A percentile compares a stretch with the other conserved stretches of the same genome.
Conservation (phyloP, 2,888 invertebrate species). For the Macrostomum cliftonense region DNA sequence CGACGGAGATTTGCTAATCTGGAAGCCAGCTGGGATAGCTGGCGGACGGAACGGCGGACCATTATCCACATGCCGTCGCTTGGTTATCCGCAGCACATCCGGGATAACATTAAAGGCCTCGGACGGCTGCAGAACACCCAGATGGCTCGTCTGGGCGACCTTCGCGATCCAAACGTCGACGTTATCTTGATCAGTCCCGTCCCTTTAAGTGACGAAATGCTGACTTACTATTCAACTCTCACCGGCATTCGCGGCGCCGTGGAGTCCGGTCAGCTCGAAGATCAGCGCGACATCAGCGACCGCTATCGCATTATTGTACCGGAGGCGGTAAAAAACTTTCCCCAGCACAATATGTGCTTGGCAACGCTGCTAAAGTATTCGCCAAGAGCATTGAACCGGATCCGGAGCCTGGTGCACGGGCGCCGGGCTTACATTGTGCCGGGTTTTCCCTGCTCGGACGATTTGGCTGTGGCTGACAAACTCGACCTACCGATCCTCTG, state of each 20-base stretch:
- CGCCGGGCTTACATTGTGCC: constrained; percentile 33
- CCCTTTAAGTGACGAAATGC: constrained; percentile 32
- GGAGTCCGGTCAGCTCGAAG: constrained; percentile 27
- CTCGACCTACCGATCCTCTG: constrained; percentile 30
- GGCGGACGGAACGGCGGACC: constrained; percentile 25
- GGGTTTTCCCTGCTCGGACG: constrained; percentile 31
- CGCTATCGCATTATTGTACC: constrained; percentile 35
- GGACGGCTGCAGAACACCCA: constrained; percentile 32
- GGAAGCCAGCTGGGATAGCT: constrained; percentile 22
- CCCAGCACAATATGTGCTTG: constrained; percentile 35
- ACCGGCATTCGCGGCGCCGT: constrained; percentile 31
- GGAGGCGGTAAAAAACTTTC: constrained; percentile 34
- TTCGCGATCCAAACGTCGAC: constrained; percentile 36
- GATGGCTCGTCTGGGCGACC: constrained; percentile 35
- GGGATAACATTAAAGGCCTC: constrained; percentile 28
- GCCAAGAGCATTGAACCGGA: constrained; percentile 27
- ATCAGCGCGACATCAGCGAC: constrained; percentile 24
- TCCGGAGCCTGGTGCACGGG: constrained; percentile 30
- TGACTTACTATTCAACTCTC: constrained; percentile 35
- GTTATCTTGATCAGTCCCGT: constrained; percentile 36
- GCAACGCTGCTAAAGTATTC: constrained; percentile 35
- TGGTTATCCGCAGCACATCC: constrained; percentile 26
- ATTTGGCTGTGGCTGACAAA: constrained; percentile 28
- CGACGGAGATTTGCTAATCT: constrained; percentile 23
- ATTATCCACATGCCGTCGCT: constrained; percentile 35